Conservation (phyloP, 2,888 invertebrate genomes). For the Limnephilus lunatus region DNA sequence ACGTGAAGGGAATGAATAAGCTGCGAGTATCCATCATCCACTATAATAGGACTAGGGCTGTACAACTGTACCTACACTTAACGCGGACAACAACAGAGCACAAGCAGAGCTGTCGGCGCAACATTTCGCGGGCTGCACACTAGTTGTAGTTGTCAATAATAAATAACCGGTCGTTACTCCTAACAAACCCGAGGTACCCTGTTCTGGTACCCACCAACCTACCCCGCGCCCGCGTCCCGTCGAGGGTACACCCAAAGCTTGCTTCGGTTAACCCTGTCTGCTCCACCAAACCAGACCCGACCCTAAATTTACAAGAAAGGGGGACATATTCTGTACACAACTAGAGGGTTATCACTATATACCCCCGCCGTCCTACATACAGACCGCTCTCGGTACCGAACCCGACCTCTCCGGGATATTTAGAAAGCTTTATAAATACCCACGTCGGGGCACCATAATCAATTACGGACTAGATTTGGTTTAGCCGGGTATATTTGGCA, state of each 20-base stretch:
- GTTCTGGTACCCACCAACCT: background rate
- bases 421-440: slow-evolving; percentile 60
- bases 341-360: slow-evolving; percentile 60
- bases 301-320: slow-evolving; percentile 65
- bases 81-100: background rate
- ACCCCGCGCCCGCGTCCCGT: slow-evolving; percentile 52
- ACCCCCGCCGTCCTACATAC: slow-evolving; percentile 52
- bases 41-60: background rate
- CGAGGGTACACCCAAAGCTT: slow-evolving; percentile 62
- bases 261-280: slow-evolving; percentile 65
- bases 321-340: slow-evolving; percentile 57
- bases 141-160: slow-evolving; percentile 61
- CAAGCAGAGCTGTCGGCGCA: slow-evolving; percentile 35
- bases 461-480: slow-evolving; percentile 66
- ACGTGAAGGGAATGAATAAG: background rate
- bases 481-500: slow-evolving; percentile 65
- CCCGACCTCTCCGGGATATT: slow-evolving; percentile 33
- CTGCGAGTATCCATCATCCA: background rate
- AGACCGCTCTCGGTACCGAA: slow-evolving; percentile 23
- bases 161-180: slow-evolving; percentile 63
- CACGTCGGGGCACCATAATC: slow-evolving; percentile 65
- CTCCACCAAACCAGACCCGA: slow-evolving; percentile 65
- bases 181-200: slow-evolving; percentile 60
- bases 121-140: slow-evolving; percentile 8
- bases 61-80: background rate